Evolutionary conservation across 2,797 vertebrate species (phyloP), one percentile per base, ranked within the genome.

Genomic region (Australoheros facetus): DNA sequence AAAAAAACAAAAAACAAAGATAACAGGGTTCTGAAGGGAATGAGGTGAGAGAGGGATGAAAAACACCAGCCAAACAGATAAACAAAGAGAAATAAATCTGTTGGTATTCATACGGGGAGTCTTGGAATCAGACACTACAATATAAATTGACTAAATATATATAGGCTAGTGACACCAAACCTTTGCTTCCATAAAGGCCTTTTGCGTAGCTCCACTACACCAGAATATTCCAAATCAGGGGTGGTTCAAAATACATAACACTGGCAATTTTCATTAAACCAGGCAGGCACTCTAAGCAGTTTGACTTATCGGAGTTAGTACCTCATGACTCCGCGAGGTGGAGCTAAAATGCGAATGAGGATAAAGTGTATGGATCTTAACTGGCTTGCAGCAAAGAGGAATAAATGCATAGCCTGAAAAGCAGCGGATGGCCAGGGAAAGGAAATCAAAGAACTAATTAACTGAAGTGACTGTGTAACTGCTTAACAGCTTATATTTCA

Each of bases 1-100:
- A 83, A 88, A 84, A 66, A 88, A 85, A 88, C n/a, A 17, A 78
- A 28, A 30, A 28, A 28, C 64, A 83, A 88, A 85, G 70, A 88
- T 89, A 88, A 84, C 72, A 81, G 78, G 73, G 64, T 80, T 86
- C 11, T 89, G 82, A 85, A 77, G 81, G 66, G 81, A 88, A 87
- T 62, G 76, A 84, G 66, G 80, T 78, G 87, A 86, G 79, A 73
- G 72, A 85, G 71, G 77, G 79, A 79, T 88, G 81, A 88, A 82
- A 84, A 80, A 86, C 42, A 95, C 71, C 80, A 86, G 71, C 83
- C 73, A 85, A 80, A 85, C 82, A 87, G 86, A 87, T 90, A 87
- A 91, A 92, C 78, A 79, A 73, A 81, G 74, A 77, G 70, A 86
- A 84, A 86, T 84, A 80, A 81, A 48, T 80, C 79, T 86, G 87